Conservation (phyloP, 2,113 vertebrate genomes). For the Anoura caudifer region DNA sequence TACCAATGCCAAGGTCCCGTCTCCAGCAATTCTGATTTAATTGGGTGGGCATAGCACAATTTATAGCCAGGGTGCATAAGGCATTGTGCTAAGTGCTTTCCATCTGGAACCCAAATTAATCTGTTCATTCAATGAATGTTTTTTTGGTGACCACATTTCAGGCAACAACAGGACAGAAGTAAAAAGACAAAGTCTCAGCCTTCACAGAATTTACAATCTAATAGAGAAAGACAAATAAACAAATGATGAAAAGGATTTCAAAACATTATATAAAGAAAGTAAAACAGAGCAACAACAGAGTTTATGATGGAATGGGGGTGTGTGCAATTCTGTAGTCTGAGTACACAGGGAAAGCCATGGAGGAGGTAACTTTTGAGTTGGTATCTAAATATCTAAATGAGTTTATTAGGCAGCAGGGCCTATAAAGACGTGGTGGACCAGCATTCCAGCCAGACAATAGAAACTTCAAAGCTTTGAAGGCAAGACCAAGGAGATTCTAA, state of each 20-base stretch:
- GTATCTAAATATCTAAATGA: not conserved
- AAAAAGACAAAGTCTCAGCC: constrained; percentile 4
- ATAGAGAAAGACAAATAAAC: not conserved
- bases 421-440: not conserved
- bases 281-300: not conserved
- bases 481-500: not conserved
- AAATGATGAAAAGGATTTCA: not conserved
- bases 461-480: not conserved
- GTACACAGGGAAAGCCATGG: not conserved
- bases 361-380: not conserved
- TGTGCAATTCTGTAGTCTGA: not conserved
- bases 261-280: not conserved
- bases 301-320: not conserved
- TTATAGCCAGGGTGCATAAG: not conserved
- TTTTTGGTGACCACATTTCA: not conserved
- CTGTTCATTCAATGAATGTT: not conserved
- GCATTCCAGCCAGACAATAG: not conserved
- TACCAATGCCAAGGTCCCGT: not conserved
- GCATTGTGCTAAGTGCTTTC: not conserved
- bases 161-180: not conserved
- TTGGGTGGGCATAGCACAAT: not conserved
- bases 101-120: not conserved
- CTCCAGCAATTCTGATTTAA: not conserved
- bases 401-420: not conserved
- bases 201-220: not conserved